phyloP scores from a whole-genome alignment of 2,888 invertebrate genomes.

The Strigamia maritima region DNA sequence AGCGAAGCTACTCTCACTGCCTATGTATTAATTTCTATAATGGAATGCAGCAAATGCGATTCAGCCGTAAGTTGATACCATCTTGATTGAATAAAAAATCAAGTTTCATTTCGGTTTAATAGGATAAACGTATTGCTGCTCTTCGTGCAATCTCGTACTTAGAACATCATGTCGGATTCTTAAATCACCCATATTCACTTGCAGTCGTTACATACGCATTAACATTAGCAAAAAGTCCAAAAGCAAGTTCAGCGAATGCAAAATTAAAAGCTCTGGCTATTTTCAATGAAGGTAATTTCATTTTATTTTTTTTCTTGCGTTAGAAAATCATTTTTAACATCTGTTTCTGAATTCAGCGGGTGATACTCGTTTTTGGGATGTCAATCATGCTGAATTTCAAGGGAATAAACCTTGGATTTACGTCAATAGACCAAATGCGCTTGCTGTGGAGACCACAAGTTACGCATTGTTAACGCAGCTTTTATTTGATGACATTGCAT shows the following conservation, averaged over 20 bases:
- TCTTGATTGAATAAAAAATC: neutral
- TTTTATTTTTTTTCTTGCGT: neutral
- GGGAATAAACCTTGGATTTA: constrained; percentile 26
- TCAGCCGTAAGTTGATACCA: neutral
- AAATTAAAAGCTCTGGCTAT: constrained; percentile 4
- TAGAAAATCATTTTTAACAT: neutral
- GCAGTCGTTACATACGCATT: constrained; percentile 34
- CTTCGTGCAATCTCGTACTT: constrained; percentile 5
- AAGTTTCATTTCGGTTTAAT: neutral
- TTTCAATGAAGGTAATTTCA: constrained; percentile 13
- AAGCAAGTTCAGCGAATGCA: neutral
- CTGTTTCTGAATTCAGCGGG: neutral
- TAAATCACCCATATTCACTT: constrained; percentile 10
- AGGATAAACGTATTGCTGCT: neutral
- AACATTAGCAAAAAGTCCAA: neutral
- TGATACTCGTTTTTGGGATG: constrained; percentile 9
- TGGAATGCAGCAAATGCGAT: constrained; percentile 26
- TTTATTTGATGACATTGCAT: neutral
- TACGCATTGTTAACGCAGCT: constrained; percentile 34
- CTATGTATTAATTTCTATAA: constrained; percentile 1
- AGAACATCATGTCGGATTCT: neutral
- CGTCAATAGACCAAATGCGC: constrained; percentile 3
- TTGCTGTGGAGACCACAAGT: constrained; percentile 35
- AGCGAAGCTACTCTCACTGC: constrained; percentile 35
- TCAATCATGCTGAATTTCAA: neutral